Percentiles rank a stretch among this genome's conserved stretches.
Conservation (phyloP, 2,113 vertebrate genomes). For the Ascaphus truei region DNA sequence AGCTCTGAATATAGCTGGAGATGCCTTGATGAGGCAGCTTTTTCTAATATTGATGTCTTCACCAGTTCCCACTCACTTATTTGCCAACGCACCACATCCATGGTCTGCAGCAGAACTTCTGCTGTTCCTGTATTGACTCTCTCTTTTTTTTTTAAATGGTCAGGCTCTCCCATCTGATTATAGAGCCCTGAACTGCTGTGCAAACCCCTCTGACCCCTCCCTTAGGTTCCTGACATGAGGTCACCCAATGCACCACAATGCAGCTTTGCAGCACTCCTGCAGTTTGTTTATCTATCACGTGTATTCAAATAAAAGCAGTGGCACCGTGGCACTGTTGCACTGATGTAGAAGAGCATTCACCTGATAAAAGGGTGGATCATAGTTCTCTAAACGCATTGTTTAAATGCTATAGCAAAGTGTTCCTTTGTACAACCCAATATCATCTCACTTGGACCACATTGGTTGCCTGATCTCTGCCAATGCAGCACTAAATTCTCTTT, state of each 20-base stretch:
- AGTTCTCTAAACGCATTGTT: too few relatives aligned
- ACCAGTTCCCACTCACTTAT: neutral
- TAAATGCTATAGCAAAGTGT: too few relatives aligned
- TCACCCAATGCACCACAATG: constrained; percentile 27
- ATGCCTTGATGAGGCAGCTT: constrained; percentile 4
- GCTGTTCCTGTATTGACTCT: constrained; percentile 18
- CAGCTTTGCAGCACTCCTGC: neutral
- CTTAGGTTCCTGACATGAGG: constrained; percentile 6
- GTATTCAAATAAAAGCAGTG: too few relatives aligned
- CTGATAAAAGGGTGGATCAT: neutral
- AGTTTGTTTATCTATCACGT: neutral
- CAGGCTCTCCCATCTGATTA: neutral
- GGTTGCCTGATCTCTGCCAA: too few relatives aligned
- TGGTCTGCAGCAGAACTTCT: constrained; percentile 18
- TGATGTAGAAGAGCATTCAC: neutral
- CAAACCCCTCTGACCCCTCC: constrained; percentile 14
- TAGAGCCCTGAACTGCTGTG: constrained; percentile 9
- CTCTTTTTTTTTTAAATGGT: neutral
- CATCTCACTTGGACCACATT: too few relatives aligned
- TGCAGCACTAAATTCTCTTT: too few relatives aligned
- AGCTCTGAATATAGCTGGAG: neutral
- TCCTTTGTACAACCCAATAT: too few relatives aligned
- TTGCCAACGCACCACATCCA: neutral
- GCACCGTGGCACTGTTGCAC: too few relatives aligned
- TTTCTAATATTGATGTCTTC: neutral